Evolutionary conservation across 2,888 invertebrate species (phyloP).

Genomic region (Xestia rhomboidea): DNA sequence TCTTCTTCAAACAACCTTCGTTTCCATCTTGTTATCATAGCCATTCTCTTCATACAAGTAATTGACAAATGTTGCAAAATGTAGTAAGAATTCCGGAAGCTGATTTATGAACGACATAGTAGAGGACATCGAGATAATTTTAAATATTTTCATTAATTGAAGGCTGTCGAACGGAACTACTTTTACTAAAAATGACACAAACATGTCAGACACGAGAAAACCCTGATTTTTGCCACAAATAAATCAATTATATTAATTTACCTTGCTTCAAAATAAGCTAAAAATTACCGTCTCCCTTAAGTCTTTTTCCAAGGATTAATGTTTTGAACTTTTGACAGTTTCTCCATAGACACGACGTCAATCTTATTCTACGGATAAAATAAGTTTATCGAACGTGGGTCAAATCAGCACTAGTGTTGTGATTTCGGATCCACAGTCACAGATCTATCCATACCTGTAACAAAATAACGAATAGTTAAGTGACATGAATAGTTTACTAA

Average conservation of each 20-base stretch:
- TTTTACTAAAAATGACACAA: slow-evolving; percentile 28
- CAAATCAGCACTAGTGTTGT: background rate
- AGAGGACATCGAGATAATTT: slow-evolving; percentile 15
- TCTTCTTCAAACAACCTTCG: background rate
- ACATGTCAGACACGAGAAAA: background rate
- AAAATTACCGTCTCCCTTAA: too few species aligned
- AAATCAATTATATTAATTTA: too few species aligned
- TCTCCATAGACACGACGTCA: background rate
- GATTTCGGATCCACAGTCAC: background rate
- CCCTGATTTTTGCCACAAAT: slow-evolving; percentile 19
- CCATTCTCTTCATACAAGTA: background rate
- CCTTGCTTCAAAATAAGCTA: too few species aligned
- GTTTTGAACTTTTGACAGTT: background rate
- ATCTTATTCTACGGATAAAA: background rate
- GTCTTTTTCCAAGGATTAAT: too few species aligned
- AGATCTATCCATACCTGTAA: slow-evolving; percentile 47
- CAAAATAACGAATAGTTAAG: slow-evolving; percentile 28
- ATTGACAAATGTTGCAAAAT: background rate
- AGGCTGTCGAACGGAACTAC: slow-evolving; percentile 31
- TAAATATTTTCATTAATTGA: slow-evolving; percentile 17
- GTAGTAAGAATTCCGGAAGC: slow-evolving; percentile 11
- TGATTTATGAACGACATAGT: slow-evolving; percentile 28
- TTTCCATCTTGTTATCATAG: background rate
- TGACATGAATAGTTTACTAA: too few species aligned
- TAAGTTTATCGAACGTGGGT: background rate